Evolutionary conservation across 2,797 vertebrate species (phyloP).

Genomic region (Cottoperca gobio): DNA sequence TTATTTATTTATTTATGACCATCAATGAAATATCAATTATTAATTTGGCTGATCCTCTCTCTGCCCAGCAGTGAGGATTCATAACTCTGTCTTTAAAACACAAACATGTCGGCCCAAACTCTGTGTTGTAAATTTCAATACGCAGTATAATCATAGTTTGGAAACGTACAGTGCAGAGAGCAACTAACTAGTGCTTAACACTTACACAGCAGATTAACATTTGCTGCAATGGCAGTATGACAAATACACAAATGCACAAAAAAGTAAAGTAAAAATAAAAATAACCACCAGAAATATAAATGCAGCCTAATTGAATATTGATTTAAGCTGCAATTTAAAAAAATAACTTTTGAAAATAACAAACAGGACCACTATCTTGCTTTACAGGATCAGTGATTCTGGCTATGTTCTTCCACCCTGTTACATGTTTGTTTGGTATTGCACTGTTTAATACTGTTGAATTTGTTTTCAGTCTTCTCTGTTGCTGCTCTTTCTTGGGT

Average conservation of each 20-base stretch:
- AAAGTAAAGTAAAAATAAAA: constrained; percentile 23
- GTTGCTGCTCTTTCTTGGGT: background rate
- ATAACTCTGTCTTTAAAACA: constrained; percentile 41
- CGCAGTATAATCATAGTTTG: background rate
- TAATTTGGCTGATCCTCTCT: constrained; percentile 49
- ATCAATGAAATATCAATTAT: constrained; percentile 26
- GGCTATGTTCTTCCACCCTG: background rate
- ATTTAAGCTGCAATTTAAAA: constrained; percentile 7
- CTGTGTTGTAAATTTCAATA: background rate
- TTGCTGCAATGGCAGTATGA: constrained; percentile 11
- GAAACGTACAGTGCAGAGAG: constrained; percentile 12
- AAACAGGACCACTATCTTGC: constrained; percentile 17
- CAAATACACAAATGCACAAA: constrained; percentile 34
- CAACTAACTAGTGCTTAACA: constrained; percentile 24
- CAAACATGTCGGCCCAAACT: constrained; percentile 25
- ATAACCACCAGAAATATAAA: constrained; percentile 18
- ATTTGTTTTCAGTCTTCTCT: constrained; percentile 4
- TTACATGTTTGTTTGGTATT: constrained; percentile 1
- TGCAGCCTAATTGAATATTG: constrained; percentile 4
- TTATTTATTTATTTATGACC: constrained; percentile 7
- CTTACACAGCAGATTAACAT: constrained; percentile 14
- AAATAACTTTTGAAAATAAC: constrained; percentile 36
- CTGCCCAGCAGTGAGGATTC: constrained; percentile 85
- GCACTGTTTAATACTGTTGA: constrained; percentile 1
- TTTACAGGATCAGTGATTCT: constrained; percentile 10